phyloP scores from a whole-genome alignment of 2,797 vertebrate species.

The Sphaeramia orbicularis region DNA sequence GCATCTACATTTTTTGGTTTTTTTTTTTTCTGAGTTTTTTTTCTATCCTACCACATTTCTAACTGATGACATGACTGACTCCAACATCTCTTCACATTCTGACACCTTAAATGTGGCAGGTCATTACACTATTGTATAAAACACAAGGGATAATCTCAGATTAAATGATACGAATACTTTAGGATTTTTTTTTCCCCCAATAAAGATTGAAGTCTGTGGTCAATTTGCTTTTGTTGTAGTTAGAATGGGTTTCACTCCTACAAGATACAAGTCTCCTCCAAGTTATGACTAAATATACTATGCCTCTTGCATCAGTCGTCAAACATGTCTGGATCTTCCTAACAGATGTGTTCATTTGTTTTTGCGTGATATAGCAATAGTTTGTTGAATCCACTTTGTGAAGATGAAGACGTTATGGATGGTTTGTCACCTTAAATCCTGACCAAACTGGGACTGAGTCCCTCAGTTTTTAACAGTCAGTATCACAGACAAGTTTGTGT shows the following conservation, averaged over 20 bases:
- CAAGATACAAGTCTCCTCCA: too few relatives aligned
- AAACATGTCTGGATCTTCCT: too few relatives aligned
- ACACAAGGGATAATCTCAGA: conserved; percentile 4
- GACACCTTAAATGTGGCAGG: conserved; percentile 30
- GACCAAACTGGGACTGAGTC: too few relatives aligned
- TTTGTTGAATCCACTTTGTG: too few relatives aligned
- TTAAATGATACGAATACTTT: conserved; percentile 28
- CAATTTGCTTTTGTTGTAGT: conserved; percentile 4
- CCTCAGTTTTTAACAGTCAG: too few relatives aligned
- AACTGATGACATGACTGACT: conserved; percentile 34
- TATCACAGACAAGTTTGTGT: too few relatives aligned
- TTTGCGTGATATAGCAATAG: too few relatives aligned
- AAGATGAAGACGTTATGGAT: too few relatives aligned
- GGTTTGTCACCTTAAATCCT: too few relatives aligned
- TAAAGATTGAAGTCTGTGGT: conserved; percentile 7
- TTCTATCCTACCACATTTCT: conserved; percentile 43
- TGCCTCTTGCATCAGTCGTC: too few relatives aligned
- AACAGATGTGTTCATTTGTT: too few relatives aligned
- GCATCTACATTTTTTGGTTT: conserved; percentile 1
- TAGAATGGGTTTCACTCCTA: background rate
- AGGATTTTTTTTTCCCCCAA: conserved; percentile 17
- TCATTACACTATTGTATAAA: conserved; percentile 9
- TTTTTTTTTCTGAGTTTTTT: conserved; percentile 23
- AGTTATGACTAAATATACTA: too few relatives aligned
- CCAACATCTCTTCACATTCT: conserved; percentile 38